These are phyloP conservation scores for Hycleus phaleratus DNA, from an alignment of 1,140 invertebrate genomes.

Conservation along the genomic window DNA sequence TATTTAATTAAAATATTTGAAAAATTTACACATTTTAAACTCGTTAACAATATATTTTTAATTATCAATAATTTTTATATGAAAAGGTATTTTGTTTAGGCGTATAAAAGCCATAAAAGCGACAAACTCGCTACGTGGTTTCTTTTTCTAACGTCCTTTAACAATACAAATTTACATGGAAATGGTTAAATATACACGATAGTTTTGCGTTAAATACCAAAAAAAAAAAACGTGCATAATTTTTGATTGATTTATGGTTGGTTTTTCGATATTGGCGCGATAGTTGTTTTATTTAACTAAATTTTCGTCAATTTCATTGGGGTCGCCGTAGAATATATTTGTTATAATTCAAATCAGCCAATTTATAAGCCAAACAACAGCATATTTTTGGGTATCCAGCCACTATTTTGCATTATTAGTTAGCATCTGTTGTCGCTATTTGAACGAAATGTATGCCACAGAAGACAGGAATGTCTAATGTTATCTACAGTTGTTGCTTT, in stretches of 20 bases:
- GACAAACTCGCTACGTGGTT: too few relatives aligned
- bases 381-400: constrained; percentile 9
- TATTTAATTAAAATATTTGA: neutral
- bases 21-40: neutral
- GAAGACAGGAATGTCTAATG: constrained; percentile 8
- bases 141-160: neutral
- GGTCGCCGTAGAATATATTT: constrained; percentile 9
- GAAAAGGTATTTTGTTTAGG: neutral
- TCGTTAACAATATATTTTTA: neutral
- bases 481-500: constrained; percentile 4
- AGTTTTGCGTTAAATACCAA: constrained; percentile 11
- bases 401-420: constrained; percentile 6
- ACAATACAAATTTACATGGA: constrained; percentile 15
- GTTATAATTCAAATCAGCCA: constrained; percentile 31
- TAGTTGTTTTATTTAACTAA: too few relatives aligned
- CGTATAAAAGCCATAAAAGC: constrained; percentile 1
- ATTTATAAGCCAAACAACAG: constrained; percentile 30
- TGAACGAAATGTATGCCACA: constrained; percentile 4
- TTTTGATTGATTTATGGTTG: neutral
- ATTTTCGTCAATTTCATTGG: too few relatives aligned
- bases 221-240: constrained; percentile 9
- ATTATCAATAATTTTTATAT: neutral
- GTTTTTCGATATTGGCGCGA: too few relatives aligned
- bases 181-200: constrained; percentile 14
- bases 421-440: constrained; percentile 8